phyloP scores from a whole-genome alignment of 2,113 vertebrate genomes.

The Bostrychus sinensis region DNA sequence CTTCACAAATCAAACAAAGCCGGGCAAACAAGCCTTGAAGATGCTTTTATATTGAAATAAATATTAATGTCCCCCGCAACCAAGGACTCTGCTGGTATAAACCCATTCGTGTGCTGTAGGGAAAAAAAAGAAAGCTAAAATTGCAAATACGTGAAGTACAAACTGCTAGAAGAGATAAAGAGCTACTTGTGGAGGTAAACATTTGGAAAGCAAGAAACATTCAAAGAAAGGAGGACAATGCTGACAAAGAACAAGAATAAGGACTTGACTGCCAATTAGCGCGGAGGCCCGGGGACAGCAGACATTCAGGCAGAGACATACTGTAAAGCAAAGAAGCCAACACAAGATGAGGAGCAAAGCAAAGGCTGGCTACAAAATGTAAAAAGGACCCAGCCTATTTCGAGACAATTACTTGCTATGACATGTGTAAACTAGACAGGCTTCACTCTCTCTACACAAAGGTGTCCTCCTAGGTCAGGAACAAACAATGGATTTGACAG shows the following conservation, averaged over 20 bases:
- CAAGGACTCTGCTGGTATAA: not conserved
- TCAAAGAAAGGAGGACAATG: constrained; percentile 31
- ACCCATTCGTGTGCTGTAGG: not conserved
- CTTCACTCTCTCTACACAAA: not conserved
- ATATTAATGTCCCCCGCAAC: constrained; percentile 30
- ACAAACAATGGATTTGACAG: not conserved
- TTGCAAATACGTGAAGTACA: not conserved
- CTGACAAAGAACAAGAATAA: constrained; percentile 35
- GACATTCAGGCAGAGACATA: not conserved
- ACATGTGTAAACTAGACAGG: constrained; percentile 4
- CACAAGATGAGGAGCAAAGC: constrained; percentile 19
- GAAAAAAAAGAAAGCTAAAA: not conserved
- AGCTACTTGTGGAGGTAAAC: constrained; percentile 26
- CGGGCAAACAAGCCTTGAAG: constrained; percentile 21
- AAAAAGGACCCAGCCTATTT: not conserved
- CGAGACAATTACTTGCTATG: too few species aligned
- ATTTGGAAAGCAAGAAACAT: not conserved
- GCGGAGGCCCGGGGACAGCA: not conserved
- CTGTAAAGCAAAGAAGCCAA: not conserved
- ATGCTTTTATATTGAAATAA: constrained; percentile 28
- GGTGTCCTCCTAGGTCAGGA: not conserved
- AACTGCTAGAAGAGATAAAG: constrained; percentile 25
- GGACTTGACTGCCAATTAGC: constrained; percentile 27
- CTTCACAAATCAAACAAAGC: constrained; percentile 29
- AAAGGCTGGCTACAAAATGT: not conserved